Conservation (phyloP, 2,888 invertebrate genomes). For the Anagyrus pseudococci region DNA sequence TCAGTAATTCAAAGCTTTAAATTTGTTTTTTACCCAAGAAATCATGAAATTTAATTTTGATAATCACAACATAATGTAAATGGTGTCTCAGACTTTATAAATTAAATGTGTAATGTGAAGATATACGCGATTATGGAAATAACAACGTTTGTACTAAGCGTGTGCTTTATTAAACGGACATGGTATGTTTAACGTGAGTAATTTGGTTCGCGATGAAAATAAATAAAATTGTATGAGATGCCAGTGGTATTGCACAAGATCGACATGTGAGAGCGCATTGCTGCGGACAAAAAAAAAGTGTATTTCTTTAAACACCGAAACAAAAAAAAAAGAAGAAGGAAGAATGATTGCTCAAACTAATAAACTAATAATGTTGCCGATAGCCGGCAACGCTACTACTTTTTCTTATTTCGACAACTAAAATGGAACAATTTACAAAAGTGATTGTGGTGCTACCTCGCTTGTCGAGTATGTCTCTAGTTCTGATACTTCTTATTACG, state of each 20-base stretch:
- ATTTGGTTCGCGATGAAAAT: constrained; percentile 39
- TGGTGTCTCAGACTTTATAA: constrained; percentile 44
- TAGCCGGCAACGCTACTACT: constrained; percentile 17
- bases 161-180: constrained; percentile 54
- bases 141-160: constrained; percentile 52
- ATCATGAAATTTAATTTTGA: constrained; percentile 19
- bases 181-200: constrained; percentile 49
- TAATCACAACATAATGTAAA: constrained; percentile 18
- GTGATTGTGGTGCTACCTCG: constrained; percentile 37
- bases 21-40: constrained; percentile 13
- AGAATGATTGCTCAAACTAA: constrained; percentile 30
- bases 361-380: constrained; percentile 26
- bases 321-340: constrained; percentile 7
- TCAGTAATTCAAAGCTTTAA: constrained; percentile 14
- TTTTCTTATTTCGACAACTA: constrained; percentile 32
- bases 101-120: constrained; percentile 45
- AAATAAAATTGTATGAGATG: constrained; percentile 18
- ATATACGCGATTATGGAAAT: constrained; percentile 47
- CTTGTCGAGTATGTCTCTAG: constrained; percentile 23
- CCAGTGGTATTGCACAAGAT: constrained; percentile 28
- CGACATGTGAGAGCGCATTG: constrained; percentile 17
- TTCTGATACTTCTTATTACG: constrained; percentile 16
- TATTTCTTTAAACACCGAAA: constrained; percentile 15
- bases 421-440: constrained; percentile 29
- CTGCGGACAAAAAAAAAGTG: constrained; percentile 15